Evolutionary conservation across 2,797 vertebrate genomes (phyloP).

Genomic region (Propithecus perrieri): DNA sequence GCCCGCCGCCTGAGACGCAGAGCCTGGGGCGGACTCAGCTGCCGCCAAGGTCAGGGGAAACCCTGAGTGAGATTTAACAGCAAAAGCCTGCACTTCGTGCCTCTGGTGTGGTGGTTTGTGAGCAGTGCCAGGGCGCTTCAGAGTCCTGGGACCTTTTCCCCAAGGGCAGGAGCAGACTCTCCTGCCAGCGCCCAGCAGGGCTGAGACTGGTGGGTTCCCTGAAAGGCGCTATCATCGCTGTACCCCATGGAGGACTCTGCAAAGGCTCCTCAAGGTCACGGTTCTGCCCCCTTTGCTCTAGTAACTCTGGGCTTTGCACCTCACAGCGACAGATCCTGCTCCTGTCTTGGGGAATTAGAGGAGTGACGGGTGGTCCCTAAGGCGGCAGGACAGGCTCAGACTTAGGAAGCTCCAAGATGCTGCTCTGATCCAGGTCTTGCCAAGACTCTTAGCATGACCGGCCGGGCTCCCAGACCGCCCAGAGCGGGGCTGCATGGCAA

Average conservation of each 20-base stretch:
- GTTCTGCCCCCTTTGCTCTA: not conserved
- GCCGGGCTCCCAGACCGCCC: fast-evolving
- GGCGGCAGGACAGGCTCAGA: not conserved
- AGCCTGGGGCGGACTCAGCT: not conserved
- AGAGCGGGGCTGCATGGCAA: fast-evolving
- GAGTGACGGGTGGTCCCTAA: not conserved
- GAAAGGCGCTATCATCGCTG: not conserved
- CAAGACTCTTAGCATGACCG: fast-evolving
- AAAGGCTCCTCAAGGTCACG: not conserved
- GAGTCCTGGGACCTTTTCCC: not conserved
- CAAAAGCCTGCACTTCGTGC: not conserved
- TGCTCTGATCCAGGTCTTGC: not conserved
- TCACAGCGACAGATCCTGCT: fast-evolving
- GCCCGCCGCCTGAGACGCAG: fast-evolving
- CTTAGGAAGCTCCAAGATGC: not conserved
- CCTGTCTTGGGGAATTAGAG: not conserved
- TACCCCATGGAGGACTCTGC: fast-evolving
- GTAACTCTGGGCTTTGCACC: not conserved
- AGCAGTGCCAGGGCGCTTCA: not conserved
- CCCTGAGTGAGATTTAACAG: not conserved
- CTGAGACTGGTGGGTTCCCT: not conserved
- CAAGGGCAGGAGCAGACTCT: not conserved
- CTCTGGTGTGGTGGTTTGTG: not conserved
- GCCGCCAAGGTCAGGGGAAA: not conserved
- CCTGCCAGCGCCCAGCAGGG: not conserved